Evolutionary conservation across 2,888 invertebrate species (phyloP).

Genomic region (Scelioninae gen. 2): DNA sequence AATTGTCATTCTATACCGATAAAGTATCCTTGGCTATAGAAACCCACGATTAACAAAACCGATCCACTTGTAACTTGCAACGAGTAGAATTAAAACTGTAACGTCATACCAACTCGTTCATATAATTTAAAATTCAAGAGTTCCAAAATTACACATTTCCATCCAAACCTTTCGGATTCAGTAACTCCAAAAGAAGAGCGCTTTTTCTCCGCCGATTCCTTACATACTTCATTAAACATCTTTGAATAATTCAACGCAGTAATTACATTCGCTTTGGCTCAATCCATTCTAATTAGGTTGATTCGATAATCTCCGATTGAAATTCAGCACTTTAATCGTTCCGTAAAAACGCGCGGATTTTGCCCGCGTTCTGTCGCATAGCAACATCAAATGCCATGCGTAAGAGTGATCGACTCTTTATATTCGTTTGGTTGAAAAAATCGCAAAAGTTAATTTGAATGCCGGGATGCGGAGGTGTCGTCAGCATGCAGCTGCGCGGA

Average conservation of each 20-base stretch:
- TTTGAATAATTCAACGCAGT: slow-evolving; percentile 48
- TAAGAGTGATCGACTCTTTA: not conserved
- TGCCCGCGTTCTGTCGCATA: slow-evolving; percentile 11
- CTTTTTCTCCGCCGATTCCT: slow-evolving; percentile 33
- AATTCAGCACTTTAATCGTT: slow-evolving; percentile 44
- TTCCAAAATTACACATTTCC: slow-evolving; percentile 24
- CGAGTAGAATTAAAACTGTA: too few relatives aligned
- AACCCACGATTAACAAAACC: too few relatives aligned
- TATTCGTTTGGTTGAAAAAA: slow-evolving; percentile 14
- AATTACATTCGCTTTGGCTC: slow-evolving; percentile 40
- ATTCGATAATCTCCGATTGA: slow-evolving; percentile 54
- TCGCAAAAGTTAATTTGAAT: slow-evolving; percentile 70
- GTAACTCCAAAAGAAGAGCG: slow-evolving; percentile 15
- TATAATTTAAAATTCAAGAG: slow-evolving; percentile 27
- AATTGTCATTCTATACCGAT: too few relatives aligned
- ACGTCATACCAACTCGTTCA: slow-evolving; percentile 14
- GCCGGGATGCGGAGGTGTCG: slow-evolving; percentile 74
- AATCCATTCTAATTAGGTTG: slow-evolving; percentile 48
- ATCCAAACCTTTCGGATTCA: slow-evolving; percentile 2
- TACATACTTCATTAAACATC: slow-evolving; percentile 51
- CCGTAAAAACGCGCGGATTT: slow-evolving; percentile 17
- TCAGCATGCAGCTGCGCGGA: slow-evolving; percentile 72
- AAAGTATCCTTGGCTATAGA: too few relatives aligned
- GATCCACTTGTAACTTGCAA: too few relatives aligned
- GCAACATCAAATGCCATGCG: slow-evolving; percentile 4